Evolutionary conservation across 2,888 invertebrate genomes (phyloP), one percentile per base, ranked within the genome.

Genomic region (Diaprepes abbreviatus): DNA sequence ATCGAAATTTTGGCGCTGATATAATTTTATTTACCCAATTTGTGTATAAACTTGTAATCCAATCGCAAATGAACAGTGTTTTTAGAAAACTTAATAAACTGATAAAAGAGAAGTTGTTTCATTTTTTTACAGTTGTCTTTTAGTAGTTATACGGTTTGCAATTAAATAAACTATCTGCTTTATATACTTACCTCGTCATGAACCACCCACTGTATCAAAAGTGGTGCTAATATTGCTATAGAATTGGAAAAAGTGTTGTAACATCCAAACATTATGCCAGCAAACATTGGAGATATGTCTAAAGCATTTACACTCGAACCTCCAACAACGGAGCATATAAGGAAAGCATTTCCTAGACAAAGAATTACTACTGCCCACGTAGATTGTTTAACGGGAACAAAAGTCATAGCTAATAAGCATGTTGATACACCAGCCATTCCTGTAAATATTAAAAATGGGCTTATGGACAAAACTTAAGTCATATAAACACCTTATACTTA

Each of bases 211-310:
- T 68, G 45, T 7, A 60, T 60, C 17, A 57, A 1, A 12, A 63
- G 31, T 10, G 68, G 68, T 14, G 68, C 68, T 48, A 57, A 55
- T 19, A 62, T n/a, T 5, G 36, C 28, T 2, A 63, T 10, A 50
- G 40, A 12, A 5, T 36, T 24, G 3, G 55, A 12, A 16, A 62
- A 9, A 4, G 43, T 62, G n/a, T n/a, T 40, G 24, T 17, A 24
- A 35, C 14, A 16, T 3, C 68, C 68, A 28, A 21, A 16, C 9
- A 63, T 68, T 16, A 68, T 62, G 1, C 68, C 62, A n/a, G 68
- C 62, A 48, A 54, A 68, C 43, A 36, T 62, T 7, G 68, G 62
- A 19, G 68, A 62, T 28, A 68, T 17, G 19, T 68, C 68, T 16
- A 55, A 43, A 36, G 24, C 28, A 28, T 63, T 68, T 1, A 60